Evolutionary conservation across 2,888 invertebrate genomes (phyloP).

Genomic region (Andrena camellia): DNA sequence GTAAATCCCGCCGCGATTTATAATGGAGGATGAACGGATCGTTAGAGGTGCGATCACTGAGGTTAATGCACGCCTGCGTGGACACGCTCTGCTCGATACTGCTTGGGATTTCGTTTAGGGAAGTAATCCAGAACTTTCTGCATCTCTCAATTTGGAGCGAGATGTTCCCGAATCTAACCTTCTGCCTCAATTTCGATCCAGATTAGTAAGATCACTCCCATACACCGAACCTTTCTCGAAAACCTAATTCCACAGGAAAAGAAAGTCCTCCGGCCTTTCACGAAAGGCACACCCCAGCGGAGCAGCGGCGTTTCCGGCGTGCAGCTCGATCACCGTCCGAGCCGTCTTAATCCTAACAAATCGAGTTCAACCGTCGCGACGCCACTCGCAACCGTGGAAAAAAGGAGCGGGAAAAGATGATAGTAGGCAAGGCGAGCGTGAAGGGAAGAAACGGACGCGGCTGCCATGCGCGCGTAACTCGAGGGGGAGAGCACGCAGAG

Average conservation of each 20-base stretch:
- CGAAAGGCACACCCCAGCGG: background rate
- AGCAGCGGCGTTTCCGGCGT: constrained; percentile 13
- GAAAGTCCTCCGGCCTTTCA: no score
- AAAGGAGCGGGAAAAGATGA: constrained; percentile 52
- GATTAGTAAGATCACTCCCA: no score
- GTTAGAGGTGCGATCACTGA: constrained; percentile 53
- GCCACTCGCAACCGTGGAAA: constrained; percentile 51
- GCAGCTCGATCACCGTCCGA: constrained; percentile 10
- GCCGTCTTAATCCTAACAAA: constrained; percentile 83
- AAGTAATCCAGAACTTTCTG: no score
- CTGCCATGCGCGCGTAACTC: constrained; percentile 18
- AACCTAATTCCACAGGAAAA: no score
- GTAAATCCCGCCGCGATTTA: constrained; percentile 59
- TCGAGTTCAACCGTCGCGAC: constrained; percentile 82
- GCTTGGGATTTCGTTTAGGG: background rate
- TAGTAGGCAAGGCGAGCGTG: constrained; percentile 35
- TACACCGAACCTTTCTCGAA: no score
- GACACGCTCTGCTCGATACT: background rate
- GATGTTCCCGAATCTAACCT: no score
- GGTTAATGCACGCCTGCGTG: constrained; percentile 38
- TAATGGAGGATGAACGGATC: constrained; percentile 54
- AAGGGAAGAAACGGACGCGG: constrained; percentile 45
- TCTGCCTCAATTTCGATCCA: no score
- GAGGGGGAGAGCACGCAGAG: constrained; percentile 15
- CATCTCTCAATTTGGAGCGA: no score